These are phyloP conservation scores for Poecilobothrus nobilitatus DNA, from an alignment of 2,888 invertebrate species.

Conservation along the genomic window DNA sequence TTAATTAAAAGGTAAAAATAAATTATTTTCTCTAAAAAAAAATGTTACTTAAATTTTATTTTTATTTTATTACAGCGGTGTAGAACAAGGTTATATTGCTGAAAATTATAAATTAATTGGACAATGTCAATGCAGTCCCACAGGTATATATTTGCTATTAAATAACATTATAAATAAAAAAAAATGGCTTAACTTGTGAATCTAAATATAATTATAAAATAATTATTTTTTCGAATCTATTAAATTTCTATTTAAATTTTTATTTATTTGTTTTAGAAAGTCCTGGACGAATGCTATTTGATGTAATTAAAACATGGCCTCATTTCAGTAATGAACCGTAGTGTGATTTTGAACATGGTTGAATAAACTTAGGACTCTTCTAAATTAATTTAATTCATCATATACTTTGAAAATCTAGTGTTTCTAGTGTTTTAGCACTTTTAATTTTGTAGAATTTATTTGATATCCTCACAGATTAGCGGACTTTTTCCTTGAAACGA, in stretches of 20 bases:
- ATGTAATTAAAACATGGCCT: slow-evolving; percentile 48
- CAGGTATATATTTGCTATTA: slow-evolving; percentile 17
- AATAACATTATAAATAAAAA: too few species aligned
- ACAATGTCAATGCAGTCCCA: slow-evolving; percentile 48
- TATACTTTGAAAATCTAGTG: too few species aligned
- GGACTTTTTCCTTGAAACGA: too few species aligned
- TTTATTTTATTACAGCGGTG: slow-evolving; percentile 35
- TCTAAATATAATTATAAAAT: too few species aligned
- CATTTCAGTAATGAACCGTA: neutral
- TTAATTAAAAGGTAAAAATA: slow-evolving; percentile 36
- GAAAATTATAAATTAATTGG: slow-evolving; percentile 46
- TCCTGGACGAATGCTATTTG: slow-evolving; percentile 47
- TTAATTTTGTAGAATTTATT: too few species aligned
- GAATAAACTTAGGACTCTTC: too few species aligned
- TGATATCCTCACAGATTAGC: too few species aligned
- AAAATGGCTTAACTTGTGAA: too few species aligned
- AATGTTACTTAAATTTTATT: slow-evolving; percentile 8
- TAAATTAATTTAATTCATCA: too few species aligned
- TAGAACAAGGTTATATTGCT: slow-evolving; percentile 44
- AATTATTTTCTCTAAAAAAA: neutral
- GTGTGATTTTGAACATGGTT: too few species aligned
- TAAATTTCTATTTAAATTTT: neutral
- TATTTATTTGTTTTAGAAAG: slow-evolving; percentile 36
- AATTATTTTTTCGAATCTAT: neutral
- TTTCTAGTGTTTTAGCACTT: too few species aligned